phyloP scores from a whole-genome alignment of 2,888 invertebrate species.

The Agrotis puta region DNA sequence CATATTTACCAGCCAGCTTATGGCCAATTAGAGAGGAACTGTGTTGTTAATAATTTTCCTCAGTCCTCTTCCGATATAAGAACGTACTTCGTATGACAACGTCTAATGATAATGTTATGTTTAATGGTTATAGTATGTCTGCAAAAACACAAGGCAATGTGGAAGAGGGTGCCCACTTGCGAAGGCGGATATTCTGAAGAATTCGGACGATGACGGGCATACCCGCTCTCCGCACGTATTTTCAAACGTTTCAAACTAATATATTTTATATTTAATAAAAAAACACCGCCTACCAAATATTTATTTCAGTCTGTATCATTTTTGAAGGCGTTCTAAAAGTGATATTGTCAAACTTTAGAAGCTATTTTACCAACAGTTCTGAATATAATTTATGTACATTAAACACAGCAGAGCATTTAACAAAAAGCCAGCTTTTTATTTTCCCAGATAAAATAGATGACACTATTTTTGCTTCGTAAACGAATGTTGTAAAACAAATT shows the following conservation, averaged over 20 bases:
- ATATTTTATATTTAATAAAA: too few relatives aligned
- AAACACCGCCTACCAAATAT: background rate
- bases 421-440: slow-evolving; percentile 23
- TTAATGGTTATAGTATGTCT: too few relatives aligned
- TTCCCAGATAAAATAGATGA: slow-evolving; percentile 47
- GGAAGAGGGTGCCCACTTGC: too few relatives aligned
- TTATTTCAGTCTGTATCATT: background rate
- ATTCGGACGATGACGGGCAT: too few relatives aligned
- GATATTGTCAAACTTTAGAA: background rate
- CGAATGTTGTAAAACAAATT: slow-evolving; percentile 61
- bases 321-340: background rate
- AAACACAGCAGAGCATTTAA: slow-evolving; percentile 1
- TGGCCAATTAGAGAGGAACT: background rate
- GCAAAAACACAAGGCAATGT: too few relatives aligned
- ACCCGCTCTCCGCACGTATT: background rate
- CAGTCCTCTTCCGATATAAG: background rate
- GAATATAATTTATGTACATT: background rate
- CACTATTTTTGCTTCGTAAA: slow-evolving; percentile 56
- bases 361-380: background rate
- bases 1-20: background rate
- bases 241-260: background rate
- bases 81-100: background rate
- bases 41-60: background rate
- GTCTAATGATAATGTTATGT: background rate
- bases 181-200: too few relatives aligned